Percentiles rank a stretch among this genome's conserved stretches.
Evolutionary conservation across 2,113 vertebrate species (phyloP).

Genomic region (Vidua chalybeata): DNA sequence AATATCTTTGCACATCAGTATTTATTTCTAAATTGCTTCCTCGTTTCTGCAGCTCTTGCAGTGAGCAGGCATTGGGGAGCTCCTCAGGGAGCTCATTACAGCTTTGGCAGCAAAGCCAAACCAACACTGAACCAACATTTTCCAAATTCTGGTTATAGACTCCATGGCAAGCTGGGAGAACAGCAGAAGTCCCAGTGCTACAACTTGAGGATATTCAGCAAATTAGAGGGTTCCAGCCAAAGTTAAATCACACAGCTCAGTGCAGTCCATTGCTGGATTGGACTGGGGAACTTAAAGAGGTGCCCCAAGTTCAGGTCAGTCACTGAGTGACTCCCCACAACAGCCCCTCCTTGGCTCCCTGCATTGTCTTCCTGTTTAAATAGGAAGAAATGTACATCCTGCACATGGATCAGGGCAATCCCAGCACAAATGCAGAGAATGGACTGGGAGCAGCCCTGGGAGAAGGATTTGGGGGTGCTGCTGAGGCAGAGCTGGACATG

Average conservation of each 20-base stretch:
- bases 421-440: not conserved
- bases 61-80: not conserved
- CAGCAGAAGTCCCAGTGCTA: not conserved
- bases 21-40: not conserved
- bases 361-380: not conserved
- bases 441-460: not conserved
- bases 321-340: not conserved
- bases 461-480: not conserved
- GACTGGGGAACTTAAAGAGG: not conserved
- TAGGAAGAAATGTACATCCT: not conserved
- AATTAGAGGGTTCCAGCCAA: not conserved
- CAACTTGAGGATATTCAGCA: not conserved
- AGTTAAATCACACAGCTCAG: not conserved
- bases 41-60: not conserved
- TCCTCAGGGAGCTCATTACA: not conserved
- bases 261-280: rapidly evolving
- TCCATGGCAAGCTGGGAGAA: not conserved
- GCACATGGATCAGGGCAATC: rapidly evolving
- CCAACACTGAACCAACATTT: not conserved
- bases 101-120: not conserved
- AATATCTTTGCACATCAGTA: not conserved
- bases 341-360: not conserved
- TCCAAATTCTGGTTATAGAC: not conserved
- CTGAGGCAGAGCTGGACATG: not conserved
- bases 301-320: not conserved